Base-by-base conservation (phyloP, 2,113 vertebrate genomes). In the Alethe castanea region DNA sequence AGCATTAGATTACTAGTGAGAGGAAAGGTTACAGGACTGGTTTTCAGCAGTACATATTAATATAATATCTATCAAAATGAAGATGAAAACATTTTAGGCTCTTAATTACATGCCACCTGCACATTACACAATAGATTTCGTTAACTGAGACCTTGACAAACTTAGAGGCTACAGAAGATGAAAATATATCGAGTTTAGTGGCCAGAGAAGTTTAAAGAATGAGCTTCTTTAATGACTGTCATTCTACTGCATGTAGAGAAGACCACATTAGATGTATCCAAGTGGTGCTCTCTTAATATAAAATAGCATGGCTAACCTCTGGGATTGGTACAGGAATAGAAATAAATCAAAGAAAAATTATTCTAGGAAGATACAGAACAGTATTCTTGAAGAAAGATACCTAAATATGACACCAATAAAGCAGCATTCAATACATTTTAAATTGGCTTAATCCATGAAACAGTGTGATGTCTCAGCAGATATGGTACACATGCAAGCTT, bases 401-500 rank as follows among this genome's bases (percentile, higher is more conserved):
- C 53, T 88, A 65, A 92, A 80, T 69, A 70, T 62, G 57, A 91
- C 70, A 92, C 36, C 11, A 25, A 15, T 24, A 94, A 94, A 90
- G 33, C 15, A 94, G 22, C 36, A 35, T 72, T 94, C 82, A 83
- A 53, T 93, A 72, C 5, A 66, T 81, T 95, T 96, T 79, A 94
- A 89, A 93, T 92, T 69, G 84, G 42, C 52, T 87, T 93, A 89
- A 89, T 93, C 73, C 67, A 88, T 83, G 86, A 81, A 93, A 52
- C 45, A 88, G 50, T 24, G 7, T 71, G 80, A 59, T 47, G 44
- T 66, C 45, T 93, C 70, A 72, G 56, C 26, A 86, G 35, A 56
- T 72, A 69, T 0, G 6, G 71, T 61, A 69, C 35, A 85, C 17
- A 0, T 69, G 11, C 22, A 88, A 77, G 18, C 26, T 77, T 69